A percentile compares a stretch with the other conserved stretches of the same genome.
phyloP scores from a whole-genome alignment of 1,140 invertebrate species.

The Drosophila hydei region DNA sequence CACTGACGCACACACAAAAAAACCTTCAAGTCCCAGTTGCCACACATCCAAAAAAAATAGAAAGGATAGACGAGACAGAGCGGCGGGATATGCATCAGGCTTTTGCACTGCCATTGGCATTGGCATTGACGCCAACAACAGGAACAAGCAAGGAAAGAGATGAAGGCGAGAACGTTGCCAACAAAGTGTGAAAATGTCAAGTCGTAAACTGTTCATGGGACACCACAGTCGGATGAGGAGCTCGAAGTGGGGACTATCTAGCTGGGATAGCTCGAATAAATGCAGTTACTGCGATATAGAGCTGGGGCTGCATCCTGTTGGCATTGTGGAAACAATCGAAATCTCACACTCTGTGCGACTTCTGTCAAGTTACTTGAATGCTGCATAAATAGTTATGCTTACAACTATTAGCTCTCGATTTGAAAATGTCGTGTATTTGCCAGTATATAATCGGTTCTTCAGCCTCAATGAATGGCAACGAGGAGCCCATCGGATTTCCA shows the following conservation, averaged over 20 bases:
- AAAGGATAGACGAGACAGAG: constrained; percentile 12
- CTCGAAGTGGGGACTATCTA: not conserved
- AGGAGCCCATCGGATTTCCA: not conserved
- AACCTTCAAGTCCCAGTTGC: constrained; percentile 21
- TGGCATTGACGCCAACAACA: constrained; percentile 50
- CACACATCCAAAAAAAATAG: constrained; percentile 43
- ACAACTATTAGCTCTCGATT: not conserved
- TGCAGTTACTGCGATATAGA: constrained; percentile 4
- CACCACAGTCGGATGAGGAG: constrained; percentile 3
- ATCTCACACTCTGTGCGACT: not conserved
- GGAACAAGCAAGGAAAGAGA: constrained; percentile 42
- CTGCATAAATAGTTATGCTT: not conserved
- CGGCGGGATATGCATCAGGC: constrained; percentile 35
- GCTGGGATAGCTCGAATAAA: not conserved
- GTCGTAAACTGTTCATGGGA: constrained; percentile 73
- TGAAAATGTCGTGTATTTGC: constrained; percentile 66
- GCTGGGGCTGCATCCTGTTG: not conserved
- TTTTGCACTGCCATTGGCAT: constrained; percentile 24
- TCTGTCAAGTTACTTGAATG: not conserved
- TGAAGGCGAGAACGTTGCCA: constrained; percentile 53
- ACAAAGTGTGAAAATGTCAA: constrained; percentile 84
- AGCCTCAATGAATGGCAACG: not conserved
- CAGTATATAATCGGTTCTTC: constrained; percentile 35
- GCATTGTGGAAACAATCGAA: not conserved
- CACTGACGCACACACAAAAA: constrained; percentile 66